These are phyloP conservation scores for Allygus modestus DNA, from an alignment of 2,888 invertebrate species.

Conservation along the genomic window DNA sequence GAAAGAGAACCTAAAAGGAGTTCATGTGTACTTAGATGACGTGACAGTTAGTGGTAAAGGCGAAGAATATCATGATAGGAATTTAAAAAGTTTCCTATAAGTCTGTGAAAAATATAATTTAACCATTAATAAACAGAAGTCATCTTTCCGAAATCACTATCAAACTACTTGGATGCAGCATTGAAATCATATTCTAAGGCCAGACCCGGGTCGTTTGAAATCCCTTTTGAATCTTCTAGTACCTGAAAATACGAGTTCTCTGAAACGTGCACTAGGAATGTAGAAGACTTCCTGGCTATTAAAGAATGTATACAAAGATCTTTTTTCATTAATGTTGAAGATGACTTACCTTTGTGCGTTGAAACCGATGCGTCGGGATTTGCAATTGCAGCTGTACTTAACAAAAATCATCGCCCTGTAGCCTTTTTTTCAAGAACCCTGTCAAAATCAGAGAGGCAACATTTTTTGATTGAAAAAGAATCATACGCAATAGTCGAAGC, in stretches of 20 bases:
- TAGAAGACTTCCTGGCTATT: too few species aligned
- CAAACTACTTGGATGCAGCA: too few species aligned
- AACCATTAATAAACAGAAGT: too few species aligned
- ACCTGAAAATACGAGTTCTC: not conserved
- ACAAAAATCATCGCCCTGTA: slow-evolving; percentile 2
- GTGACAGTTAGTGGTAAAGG: too few species aligned
- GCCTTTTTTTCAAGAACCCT: slow-evolving; percentile 58
- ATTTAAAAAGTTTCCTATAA: too few species aligned
- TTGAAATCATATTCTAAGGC: not conserved
- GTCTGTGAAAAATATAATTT: too few species aligned
- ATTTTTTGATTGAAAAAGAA: slow-evolving; percentile 47
- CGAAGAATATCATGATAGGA: too few species aligned
- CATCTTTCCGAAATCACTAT: too few species aligned
- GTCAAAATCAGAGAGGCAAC: not conserved
- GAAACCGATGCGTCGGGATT: slow-evolving; percentile 20
- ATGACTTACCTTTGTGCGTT: not conserved
- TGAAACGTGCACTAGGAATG: not conserved
- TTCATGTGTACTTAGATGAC: too few species aligned
- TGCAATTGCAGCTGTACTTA: slow-evolving; percentile 19
- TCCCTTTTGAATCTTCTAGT: not conserved
- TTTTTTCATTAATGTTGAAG: too few species aligned
- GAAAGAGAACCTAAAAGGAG: too few species aligned
- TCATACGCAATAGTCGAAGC: slow-evolving; percentile 57
- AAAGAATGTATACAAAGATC: too few species aligned
- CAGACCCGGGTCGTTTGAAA: not conserved